Percentiles rank a stretch among this genome's conserved stretches.
Evolutionary conservation across 2,113 vertebrate species (phyloP).

Genomic region (Rhegmatorhina hoffmannsi): DNA sequence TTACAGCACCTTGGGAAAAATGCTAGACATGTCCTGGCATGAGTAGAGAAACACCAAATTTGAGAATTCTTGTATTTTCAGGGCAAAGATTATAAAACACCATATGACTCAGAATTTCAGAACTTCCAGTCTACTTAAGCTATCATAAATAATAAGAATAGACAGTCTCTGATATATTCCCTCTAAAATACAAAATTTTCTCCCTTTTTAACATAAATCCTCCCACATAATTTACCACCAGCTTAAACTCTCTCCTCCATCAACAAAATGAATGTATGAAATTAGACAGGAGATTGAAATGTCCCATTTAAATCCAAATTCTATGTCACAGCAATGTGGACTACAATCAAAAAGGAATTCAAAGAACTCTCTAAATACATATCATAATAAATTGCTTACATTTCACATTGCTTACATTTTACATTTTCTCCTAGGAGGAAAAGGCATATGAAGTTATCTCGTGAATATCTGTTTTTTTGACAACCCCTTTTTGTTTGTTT

Average conservation of each 20-base stretch:
- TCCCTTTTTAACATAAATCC: background rate
- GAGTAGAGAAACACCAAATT: background rate
- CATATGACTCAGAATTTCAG: background rate
- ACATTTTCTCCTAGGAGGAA: background rate
- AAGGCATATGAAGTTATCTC: background rate
- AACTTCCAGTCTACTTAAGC: background rate
- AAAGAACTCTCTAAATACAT: background rate
- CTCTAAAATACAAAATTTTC: background rate
- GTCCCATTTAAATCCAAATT: background rate
- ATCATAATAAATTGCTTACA: background rate
- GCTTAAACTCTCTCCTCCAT: background rate
- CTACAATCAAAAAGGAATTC: background rate
- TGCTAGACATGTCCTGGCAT: background rate
- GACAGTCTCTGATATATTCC: background rate
- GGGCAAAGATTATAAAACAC: background rate
- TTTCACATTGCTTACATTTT: background rate
- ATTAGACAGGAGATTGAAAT: background rate
- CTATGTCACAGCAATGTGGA: rapidly evolving
- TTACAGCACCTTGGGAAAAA: background rate
- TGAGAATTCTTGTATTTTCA: background rate
- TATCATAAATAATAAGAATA: background rate
- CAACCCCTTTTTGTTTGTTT: background rate
- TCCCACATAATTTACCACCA: background rate
- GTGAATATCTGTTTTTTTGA: background rate
- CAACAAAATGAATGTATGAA: background rate